Evolutionary conservation across 2,888 invertebrate genomes (phyloP).

Genomic region (Empis stercorea): DNA sequence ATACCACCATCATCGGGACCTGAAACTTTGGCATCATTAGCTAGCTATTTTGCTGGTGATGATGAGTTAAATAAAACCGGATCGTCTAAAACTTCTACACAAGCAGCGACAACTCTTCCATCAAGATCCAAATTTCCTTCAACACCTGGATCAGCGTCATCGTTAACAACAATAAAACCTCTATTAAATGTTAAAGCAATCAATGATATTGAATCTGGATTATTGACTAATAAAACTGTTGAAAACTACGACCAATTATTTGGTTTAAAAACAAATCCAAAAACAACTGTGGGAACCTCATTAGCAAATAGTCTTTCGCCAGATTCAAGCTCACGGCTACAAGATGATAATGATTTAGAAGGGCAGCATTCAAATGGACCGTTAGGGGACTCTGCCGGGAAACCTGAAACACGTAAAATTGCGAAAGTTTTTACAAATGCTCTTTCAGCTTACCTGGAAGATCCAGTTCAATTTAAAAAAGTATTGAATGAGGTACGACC

Average conservation of each 20-base stretch:
- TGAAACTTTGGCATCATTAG: conserved; percentile 62
- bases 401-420: conserved; percentile 59
- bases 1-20: conserved; percentile 64
- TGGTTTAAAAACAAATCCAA: conserved; percentile 17
- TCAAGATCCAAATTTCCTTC: conserved; percentile 8
- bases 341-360: conserved; percentile 38
- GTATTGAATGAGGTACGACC: conserved; percentile 65
- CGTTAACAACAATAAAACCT: conserved; percentile 21
- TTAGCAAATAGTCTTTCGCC: conserved; percentile 35
- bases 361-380: conserved; percentile 52
- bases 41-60: conserved; percentile 58
- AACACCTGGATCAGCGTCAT: conserved; percentile 18
- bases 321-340: conserved; percentile 8
- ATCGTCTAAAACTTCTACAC: conserved; percentile 8
- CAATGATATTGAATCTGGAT: conserved; percentile 42
- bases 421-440: conserved; percentile 78
- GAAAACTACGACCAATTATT: conserved; percentile 28
- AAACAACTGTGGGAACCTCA: conserved; percentile 24
- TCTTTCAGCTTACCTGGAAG: conserved; percentile 66
- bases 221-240: conserved; percentile 45
- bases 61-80: conserved; percentile 31
- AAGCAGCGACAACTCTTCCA: conserved; percentile 4
- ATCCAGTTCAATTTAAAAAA: conserved; percentile 67
- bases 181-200: conserved; percentile 32
- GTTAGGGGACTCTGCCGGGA: conserved; percentile 38